Evolutionary conservation across 2,888 invertebrate species (phyloP), one percentile per base, ranked within the genome.

Genomic region (Heteropelma amictum): DNA sequence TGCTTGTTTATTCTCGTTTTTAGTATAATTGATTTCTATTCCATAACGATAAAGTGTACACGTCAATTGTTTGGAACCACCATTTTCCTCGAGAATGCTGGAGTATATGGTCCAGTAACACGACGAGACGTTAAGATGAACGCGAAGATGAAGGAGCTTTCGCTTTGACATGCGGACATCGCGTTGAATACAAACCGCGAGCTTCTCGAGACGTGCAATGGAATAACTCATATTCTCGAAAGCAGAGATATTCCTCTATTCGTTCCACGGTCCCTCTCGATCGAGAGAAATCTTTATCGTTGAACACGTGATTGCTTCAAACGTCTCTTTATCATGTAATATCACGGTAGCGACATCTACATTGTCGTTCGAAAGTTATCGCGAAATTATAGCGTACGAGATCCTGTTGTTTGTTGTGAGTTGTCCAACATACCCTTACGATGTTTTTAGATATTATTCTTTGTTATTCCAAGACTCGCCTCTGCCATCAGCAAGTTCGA

Each of bases 201-300:
- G 30, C 49, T 75, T 65, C 49, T 56, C 21, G 40, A 61, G 61
- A 53, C 61, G 71, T 49, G 67, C 49, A 33, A 61, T n/a, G 33
- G 71, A 70, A 75, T 75, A 67, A 60, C 54, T 71, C 75, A 58
- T 49, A 23, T 49, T 42, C 21, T 26, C 71, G 61, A 71, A 38
- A 47, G 26, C 45, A 60, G 53, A 54, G 67, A 75, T 54, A 71
- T 8, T 4, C 21, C 12, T 33, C 40, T 40, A 19, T 47, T 17
- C 21, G n/a, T n/a, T 19, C 33, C 33, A 21, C 7, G 33, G 35
- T 60, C 45, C 35, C 45, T 54, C 17, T 53, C 49, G 70, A 75
- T 61, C 65, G 40, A 47, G 33, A 49, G 49, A 61, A 67, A 71
- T 75, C 71, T 60, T 75, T 71, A 75, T 75, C 67, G 65, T 14